phyloP scores from a whole-genome alignment of 2,888 invertebrate genomes.

The Leptinotarsa rubiginosa region DNA sequence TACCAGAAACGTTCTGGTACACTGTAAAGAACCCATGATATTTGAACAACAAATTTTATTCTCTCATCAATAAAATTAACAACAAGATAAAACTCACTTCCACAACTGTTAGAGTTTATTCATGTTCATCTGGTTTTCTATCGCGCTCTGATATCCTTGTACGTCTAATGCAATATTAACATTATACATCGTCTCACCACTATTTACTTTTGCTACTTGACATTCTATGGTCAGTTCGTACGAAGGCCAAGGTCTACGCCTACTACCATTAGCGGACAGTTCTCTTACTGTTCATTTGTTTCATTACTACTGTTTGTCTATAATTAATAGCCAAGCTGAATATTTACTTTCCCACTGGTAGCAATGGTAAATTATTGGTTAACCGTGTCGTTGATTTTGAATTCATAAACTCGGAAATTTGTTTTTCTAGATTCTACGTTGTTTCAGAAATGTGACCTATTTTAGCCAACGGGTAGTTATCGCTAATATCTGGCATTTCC shows the following conservation, averaged over 20 bases:
- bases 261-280: conserved; percentile 45
- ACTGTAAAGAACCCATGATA: too few relatives aligned
- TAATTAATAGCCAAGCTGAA: conserved; percentile 42
- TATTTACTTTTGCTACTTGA: conserved; percentile 42
- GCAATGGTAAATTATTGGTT: conserved; percentile 30
- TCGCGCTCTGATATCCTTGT: conserved; percentile 7
- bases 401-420: conserved; percentile 20
- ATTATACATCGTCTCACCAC: conserved; percentile 18
- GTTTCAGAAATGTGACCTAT: conserved; percentile 8
- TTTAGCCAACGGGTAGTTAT: conserved; percentile 8
- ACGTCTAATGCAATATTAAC: conserved; percentile 12
- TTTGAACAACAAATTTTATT: too few relatives aligned
- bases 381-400: conserved; percentile 21
- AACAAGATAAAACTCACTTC: too few relatives aligned
- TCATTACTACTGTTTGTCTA: conserved; percentile 45
- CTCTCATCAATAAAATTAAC: too few relatives aligned
- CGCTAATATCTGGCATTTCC: conserved; percentile 7
- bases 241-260: conserved; percentile 55
- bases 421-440: not conserved
- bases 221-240: conserved; percentile 52
- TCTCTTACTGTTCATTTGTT: conserved; percentile 45
- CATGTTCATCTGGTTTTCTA: conserved; percentile 2
- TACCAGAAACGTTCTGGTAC: too few relatives aligned
- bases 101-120: conserved; percentile 6
- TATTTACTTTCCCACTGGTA: conserved; percentile 44